Evolutionary conservation across 1,140 invertebrate species (phyloP), one percentile per base, ranked within the genome.

Genomic region (Epicauta chinensis): DNA sequence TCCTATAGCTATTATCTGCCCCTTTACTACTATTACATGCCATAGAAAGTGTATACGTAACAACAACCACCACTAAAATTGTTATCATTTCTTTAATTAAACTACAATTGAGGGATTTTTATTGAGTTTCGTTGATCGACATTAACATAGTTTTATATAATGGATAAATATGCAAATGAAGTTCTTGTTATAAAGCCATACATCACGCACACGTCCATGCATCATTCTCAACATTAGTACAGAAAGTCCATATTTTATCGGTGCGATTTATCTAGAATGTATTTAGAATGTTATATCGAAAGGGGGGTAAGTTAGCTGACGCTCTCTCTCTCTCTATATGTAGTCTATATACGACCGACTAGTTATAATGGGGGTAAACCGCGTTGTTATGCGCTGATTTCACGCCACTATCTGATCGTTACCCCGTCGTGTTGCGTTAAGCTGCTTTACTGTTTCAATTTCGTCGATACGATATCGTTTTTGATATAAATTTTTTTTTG

Each of bases 371-470:
- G 65, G 23, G 66, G 63, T 68, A 66, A 67, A 68, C 66, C 66
- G 62, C 66, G 66, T 68, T 67, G 66, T 68, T 68, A 67, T 67
- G 66, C 66, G 65, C 65, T 63, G 66, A 67, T 68, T 68, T 68
- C 63, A 67, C 63, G 53, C 59, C 54, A 51, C 60, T 68, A 68
- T 68, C 66, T 63, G 66, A 68, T 68, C 59, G 53, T 62, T 58
- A 59, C 56, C 61, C 47, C 56, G 58, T 53, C 56, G 51, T 45
- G 58, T 32, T 35, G 46, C 53, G 48, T 16, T 56, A 59, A 61
- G 59, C 59, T 49, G 62, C 56, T 62, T 60, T 62, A 58, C 62
- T 52, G 60, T 60, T 60, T 62, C 60, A 62, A 60, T 64, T 64
- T 60, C 55, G 60, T 49, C 51, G n/a, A n/a, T n/a, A n/a, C n/a